Base-by-base conservation (phyloP, 92 coral and sea anemone genomes). In the Zoanthus solanderi region DNA sequence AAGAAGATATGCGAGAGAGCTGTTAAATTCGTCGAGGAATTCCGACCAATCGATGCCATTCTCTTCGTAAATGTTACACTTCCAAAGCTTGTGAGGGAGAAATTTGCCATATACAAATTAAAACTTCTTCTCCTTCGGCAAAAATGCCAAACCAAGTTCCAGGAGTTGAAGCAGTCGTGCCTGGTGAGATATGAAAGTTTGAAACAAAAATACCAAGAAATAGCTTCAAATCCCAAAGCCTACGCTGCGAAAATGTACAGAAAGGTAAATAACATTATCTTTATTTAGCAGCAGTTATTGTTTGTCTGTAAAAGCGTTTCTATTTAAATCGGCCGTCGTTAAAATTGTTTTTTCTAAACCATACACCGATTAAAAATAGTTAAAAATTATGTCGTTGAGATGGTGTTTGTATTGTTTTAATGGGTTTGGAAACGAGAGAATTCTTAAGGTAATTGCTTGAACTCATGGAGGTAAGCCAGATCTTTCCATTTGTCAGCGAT, bases 1-100 rank as follows among this genome's bases (percentile, higher is more conserved):
- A 56, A 80, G 63, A 89, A 91, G 85, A 77, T 85, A 54, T 94
- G 92, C 76, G 74, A 57, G 57, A 92, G 88, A 79, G 84, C 90
- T 63, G 92, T 87, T 52, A 71, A 18, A 13, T 92, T 77, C 57
- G 83, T 95, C 45, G 69, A 88, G 67, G 91, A 83, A 76, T 85
- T 89, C 54, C 81, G 86, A 37, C 98, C 96, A 23, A 91, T 83
- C 68, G 89, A 93, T 69, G 75, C 91, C 45, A 61, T 93, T 63
- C 79, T 44, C 84, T 95, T 91, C 85, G 52, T 95, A 74, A 95
- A 95, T 79, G 94, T 87, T 12, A 93, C 94, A 1, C 98, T 95
- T 44, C 96, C 94, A 34, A 87, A 77, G 32, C 65, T 81, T 84
- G 61, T 95, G 74, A 89, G 84, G 79, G 88, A 89, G 85, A 93